These are phyloP conservation scores for Ganaspis sp. DNA, from an alignment of 1,140 invertebrate genomes.

Conservation along the genomic window DNA sequence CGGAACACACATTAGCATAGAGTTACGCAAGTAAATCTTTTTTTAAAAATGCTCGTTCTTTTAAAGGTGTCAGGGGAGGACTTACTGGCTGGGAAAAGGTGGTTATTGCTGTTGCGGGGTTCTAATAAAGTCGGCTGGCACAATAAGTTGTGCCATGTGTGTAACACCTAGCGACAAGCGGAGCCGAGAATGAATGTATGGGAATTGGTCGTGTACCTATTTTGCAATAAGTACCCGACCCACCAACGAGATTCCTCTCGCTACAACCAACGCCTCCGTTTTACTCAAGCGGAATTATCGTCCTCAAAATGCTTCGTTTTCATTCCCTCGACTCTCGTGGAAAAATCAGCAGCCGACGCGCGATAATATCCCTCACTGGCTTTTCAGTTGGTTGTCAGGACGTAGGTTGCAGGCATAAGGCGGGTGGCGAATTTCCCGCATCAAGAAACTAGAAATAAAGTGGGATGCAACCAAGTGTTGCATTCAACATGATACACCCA, in stretches of 20 bases:
- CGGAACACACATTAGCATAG: too few species aligned
- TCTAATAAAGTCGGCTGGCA: not conserved
- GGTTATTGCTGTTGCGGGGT: too few species aligned
- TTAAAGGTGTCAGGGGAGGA: too few species aligned
- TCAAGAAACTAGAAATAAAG: not conserved
- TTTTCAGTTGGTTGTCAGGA: not conserved
- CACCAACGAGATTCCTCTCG: not conserved
- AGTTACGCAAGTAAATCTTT: too few species aligned
- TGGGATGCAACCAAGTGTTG: constrained; percentile 1
- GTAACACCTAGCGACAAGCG: not conserved
- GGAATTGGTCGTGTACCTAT: not conserved
- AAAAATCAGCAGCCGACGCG: constrained; percentile 4
- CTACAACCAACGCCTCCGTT: not conserved
- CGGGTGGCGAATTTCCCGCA: not conserved
- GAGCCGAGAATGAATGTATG: not conserved
- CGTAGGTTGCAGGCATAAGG: not conserved
- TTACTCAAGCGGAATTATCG: constrained; percentile 4
- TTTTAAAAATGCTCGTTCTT: too few species aligned
- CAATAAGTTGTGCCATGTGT: too few species aligned
- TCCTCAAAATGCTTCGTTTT: not conserved
- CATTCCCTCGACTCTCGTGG: not conserved
- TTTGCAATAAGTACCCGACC: not conserved
- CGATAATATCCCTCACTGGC: not conserved
- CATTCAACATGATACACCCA: not conserved
- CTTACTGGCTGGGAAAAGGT: too few species aligned